Base-by-base conservation (phyloP, 1,140 invertebrate species). In the Lineus longissimus region DNA sequence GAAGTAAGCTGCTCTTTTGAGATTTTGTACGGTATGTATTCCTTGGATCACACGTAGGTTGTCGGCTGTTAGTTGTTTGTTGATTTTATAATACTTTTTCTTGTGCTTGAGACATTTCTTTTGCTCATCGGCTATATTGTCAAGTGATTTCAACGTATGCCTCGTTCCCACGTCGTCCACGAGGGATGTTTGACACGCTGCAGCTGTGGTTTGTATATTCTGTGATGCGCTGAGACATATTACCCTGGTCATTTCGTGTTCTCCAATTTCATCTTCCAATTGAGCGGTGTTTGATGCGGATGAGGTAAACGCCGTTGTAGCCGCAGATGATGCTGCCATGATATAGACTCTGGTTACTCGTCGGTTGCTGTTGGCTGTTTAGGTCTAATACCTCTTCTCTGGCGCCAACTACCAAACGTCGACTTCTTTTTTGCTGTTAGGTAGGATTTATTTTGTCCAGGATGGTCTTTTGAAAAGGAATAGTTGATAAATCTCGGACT, bases 351-450 rank as follows among this genome's bases (percentile, higher is more conserved):
- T 13, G n/a, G n/a, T n/a, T n/a, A n/a, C n/a, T n/a, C n/a, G n/a
- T n/a, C n/a, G n/a, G n/a, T n/a, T n/a, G 40, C 19, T 43, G 40
- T 13, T 43, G 40, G 40, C 11, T 11, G 40, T 19, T 43, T 43
- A 43, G 40, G 11, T 43, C 40, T 11, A 43, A 43, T 11, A 11
- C 40, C 40, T 43, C 40, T 43, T 43, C 40, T 43, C 19, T 43
- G 40, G 40, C 40, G 40, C 19, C 11, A 43, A 19, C 40, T 43
- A 43, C 40, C 40, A 43, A 43, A 43, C 40, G 40, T 43, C 11
- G 40, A 43, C 40, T 43, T 43, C 40, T 43, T 43, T 43, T 43
- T 43, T 43, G 40, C 40, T 43, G 40, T 43, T 43, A 43, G 40
- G 40, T 43, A 43, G 40, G 40, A 13, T 13, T 43, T 43, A 19